phyloP scores from a whole-genome alignment of 2,888 invertebrate species.

The Eristalis arbustorum region DNA sequence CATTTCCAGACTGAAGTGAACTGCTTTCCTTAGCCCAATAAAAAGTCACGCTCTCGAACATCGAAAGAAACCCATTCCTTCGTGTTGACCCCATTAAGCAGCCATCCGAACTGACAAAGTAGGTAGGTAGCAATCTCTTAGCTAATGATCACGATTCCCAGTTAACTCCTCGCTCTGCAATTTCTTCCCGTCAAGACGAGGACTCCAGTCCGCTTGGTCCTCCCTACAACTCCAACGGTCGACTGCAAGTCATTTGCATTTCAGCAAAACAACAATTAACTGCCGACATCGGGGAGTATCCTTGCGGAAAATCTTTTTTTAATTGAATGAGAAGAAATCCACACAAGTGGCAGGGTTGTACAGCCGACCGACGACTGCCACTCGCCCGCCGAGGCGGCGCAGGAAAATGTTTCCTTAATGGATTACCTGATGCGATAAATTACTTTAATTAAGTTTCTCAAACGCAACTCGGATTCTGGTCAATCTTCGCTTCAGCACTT shows the following conservation, averaged over 20 bases:
- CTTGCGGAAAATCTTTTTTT: slow-evolving; percentile 47
- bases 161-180: not conserved
- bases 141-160: not conserved
- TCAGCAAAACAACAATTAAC: slow-evolving; percentile 39
- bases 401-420: slow-evolving; percentile 55
- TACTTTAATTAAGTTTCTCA: slow-evolving; percentile 59
- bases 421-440: slow-evolving; percentile 66
- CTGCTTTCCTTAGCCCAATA: no score
- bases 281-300: slow-evolving; percentile 8
- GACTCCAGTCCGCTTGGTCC: not conserved
- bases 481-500: slow-evolving; percentile 47
- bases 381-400: not conserved
- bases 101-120: not conserved
- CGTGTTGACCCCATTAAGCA: not conserved
- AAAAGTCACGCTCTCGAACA: no score
- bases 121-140: not conserved
- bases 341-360: not conserved
- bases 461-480: slow-evolving; percentile 26
- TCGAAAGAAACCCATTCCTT: not conserved
- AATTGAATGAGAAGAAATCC: slow-evolving; percentile 42
- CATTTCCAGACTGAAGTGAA: no score
- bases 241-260: slow-evolving; percentile 32
- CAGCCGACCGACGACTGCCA: no score
- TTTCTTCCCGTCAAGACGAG: not conserved
- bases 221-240: not conserved